Conservation (phyloP, 1,140 invertebrate genomes). For the Ganaspis sp. region DNA sequence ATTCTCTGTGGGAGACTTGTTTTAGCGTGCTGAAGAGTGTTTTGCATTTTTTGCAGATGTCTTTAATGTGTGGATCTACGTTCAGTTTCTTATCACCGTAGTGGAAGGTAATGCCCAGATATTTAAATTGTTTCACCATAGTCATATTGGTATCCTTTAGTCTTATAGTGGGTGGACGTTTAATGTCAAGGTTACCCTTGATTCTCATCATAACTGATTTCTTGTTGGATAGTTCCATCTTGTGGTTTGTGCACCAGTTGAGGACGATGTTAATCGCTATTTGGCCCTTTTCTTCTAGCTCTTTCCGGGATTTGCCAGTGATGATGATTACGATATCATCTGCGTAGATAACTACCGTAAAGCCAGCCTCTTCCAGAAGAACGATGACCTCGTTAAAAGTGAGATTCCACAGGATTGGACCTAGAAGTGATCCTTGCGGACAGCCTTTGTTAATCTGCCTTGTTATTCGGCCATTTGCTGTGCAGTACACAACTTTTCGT, state of each 20-base stretch:
- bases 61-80: not conserved
- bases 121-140: not conserved
- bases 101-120: slow-evolving; percentile 36
- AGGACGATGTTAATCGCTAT: not conserved
- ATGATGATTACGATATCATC: not conserved
- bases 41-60: not conserved
- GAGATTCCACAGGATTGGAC: not conserved
- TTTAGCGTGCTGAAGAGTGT: not conserved
- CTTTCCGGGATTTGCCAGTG: not conserved
- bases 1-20: too few species aligned
- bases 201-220: slow-evolving; percentile 48
- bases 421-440: not conserved
- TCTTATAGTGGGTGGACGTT: slow-evolving; percentile 26
- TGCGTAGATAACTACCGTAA: not conserved
- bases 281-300: not conserved
- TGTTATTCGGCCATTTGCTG: not conserved
- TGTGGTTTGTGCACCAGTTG: slow-evolving; percentile 19
- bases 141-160: not conserved
- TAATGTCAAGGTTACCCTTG: slow-evolving; percentile 37
- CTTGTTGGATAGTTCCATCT: slow-evolving; percentile 41
- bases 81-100: not conserved
- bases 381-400: not conserved
- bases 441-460: not conserved
- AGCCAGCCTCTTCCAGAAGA: not conserved
- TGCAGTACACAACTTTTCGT: too few species aligned